Conservation (phyloP, 2,797 vertebrate species). For the Alauda arvensis region DNA sequence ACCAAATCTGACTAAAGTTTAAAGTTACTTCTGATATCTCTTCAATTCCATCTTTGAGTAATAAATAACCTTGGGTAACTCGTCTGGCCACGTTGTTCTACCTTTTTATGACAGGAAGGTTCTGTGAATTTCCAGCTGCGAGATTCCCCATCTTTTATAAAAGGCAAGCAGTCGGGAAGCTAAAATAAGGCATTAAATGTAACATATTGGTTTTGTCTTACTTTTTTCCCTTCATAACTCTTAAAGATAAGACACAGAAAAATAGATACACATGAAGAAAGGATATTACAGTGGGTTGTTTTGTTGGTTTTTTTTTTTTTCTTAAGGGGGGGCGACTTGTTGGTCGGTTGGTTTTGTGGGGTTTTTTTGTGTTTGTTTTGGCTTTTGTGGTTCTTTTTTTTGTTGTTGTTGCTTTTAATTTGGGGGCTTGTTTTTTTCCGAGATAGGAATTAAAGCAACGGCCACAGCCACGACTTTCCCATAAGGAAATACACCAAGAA, state of each 20-base stretch:
- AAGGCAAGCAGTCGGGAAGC: not conserved
- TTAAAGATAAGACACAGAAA: not conserved
- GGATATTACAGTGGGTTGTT: not conserved
- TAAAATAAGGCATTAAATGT: not conserved
- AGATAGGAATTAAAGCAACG: not conserved
- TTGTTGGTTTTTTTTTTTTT: too few relatives aligned
- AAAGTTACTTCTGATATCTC: not conserved
- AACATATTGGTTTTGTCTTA: not conserved
- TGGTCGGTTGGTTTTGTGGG: not conserved
- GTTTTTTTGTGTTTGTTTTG: not conserved
- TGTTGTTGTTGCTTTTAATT: not conserved
- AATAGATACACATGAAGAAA: not conserved
- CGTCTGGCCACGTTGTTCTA: fast-evolving
- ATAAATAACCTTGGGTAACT: not conserved
- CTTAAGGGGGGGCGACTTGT: fast-evolving
- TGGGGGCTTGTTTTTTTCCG: not conserved
- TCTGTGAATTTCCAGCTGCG: not conserved
- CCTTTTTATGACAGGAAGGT: not conserved
- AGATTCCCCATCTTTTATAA: not conserved
- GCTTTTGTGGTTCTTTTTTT: not conserved
- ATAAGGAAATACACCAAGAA: not conserved
- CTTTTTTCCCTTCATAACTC: not conserved
- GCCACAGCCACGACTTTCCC: not conserved
- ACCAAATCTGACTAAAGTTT: not conserved
- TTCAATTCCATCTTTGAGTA: not conserved